phyloP scores from a whole-genome alignment of 2,888 invertebrate genomes.

The Resseliella maxima region DNA sequence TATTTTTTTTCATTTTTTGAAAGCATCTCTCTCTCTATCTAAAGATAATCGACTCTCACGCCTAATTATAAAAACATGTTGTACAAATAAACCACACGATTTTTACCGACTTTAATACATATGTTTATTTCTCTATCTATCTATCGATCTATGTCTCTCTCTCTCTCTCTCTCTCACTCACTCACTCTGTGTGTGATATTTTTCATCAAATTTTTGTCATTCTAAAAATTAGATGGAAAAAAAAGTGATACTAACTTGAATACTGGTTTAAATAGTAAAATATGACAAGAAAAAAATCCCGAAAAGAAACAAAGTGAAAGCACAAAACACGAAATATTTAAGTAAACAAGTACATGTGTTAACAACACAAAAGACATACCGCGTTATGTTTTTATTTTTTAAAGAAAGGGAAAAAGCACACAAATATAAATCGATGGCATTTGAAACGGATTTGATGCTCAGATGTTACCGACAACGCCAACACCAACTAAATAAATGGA shows the following conservation, averaged over 20 bases:
- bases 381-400: conserved; percentile 15
- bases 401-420: background rate
- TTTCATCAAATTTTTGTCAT: background rate
- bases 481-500: background rate
- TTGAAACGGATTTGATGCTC: background rate
- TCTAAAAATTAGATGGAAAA: background rate
- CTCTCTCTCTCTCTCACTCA: too few species aligned
- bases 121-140: too few species aligned
- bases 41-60: background rate
- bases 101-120: background rate
- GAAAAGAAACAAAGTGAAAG: background rate
- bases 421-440: background rate
- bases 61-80: conserved; percentile 30
- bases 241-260: background rate
- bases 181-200: background rate
- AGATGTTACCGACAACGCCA: conserved; percentile 23
- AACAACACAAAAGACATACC: conserved; percentile 51
- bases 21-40: background rate
- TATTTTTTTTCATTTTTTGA: background rate
- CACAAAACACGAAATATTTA: background rate
- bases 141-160: too few species aligned
- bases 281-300: background rate
- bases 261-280: background rate
- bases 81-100: conserved; percentile 32
- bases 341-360: conserved; percentile 47